A percentile compares a stretch with the other conserved stretches of the same genome.
phyloP scores from a whole-genome alignment of 2,113 vertebrate species.

The Seriola dumerili region DNA sequence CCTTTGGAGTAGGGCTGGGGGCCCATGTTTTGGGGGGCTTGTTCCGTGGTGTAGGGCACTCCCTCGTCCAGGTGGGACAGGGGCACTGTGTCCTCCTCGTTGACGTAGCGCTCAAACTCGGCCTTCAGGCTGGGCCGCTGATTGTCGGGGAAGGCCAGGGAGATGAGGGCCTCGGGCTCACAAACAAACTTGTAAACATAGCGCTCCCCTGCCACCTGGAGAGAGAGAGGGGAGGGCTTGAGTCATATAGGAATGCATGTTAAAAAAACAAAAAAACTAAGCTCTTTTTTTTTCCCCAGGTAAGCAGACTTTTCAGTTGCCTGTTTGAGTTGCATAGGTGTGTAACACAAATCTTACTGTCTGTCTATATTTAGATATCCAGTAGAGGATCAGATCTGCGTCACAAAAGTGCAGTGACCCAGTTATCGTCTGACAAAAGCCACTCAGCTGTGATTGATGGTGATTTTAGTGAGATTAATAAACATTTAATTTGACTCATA shows the following conservation, averaged over 20 bases:
- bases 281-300: too few relatives aligned
- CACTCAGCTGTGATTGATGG: neutral
- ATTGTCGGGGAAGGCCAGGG: conserved; percentile 95
- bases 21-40: conserved; percentile 84
- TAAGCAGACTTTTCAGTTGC: neutral
- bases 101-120: conserved; percentile 91
- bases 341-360: neutral
- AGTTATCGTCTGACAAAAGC: neutral
- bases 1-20: conserved; percentile 92
- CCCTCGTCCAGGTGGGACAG: conserved; percentile 94
- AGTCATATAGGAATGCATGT: neutral
- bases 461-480: neutral
- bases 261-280: neutral
- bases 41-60: conserved; percentile 85
- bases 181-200: conserved; percentile 99
- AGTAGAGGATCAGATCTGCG: neutral
- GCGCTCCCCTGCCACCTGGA: conserved; percentile 96
- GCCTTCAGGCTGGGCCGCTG: conserved; percentile 92
- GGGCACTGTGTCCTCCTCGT: conserved; percentile 96
- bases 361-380: neutral
- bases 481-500: neutral
- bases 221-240: neutral
- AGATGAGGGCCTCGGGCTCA: conserved; percentile 95
- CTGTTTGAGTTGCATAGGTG: neutral
- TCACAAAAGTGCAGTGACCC: neutral